Evolutionary conservation across 1,140 invertebrate species (phyloP).

Genomic region (Cheumatopsyche charites): DNA sequence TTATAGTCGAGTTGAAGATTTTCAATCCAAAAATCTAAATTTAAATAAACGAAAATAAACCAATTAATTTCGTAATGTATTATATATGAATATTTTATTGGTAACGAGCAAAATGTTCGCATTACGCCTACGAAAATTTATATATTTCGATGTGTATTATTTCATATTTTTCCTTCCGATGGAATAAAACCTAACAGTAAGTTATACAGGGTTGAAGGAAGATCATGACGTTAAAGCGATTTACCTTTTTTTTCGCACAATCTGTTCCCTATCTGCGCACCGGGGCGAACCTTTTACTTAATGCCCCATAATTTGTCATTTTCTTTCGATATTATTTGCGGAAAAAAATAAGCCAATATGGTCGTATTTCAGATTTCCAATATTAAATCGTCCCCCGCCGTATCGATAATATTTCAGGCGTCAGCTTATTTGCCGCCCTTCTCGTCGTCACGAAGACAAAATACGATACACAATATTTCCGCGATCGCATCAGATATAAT

Average conservation of each 20-base stretch:
- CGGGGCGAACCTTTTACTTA: constrained; percentile 40
- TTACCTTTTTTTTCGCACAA: constrained; percentile 41
- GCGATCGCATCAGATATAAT: too few relatives aligned
- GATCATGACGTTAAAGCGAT: constrained; percentile 41
- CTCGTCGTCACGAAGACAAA: neutral
- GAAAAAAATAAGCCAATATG: constrained; percentile 37
- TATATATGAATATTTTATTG: too few relatives aligned
- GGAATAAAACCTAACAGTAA: constrained; percentile 26
- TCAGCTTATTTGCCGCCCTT: constrained; percentile 17
- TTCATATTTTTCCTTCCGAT: constrained; percentile 25
- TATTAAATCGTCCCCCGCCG: constrained; percentile 25
- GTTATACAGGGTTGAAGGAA: constrained; percentile 37
- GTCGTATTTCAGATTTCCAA: constrained; percentile 34
- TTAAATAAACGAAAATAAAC: too few relatives aligned
- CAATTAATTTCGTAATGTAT: too few relatives aligned
- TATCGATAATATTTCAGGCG: constrained; percentile 24
- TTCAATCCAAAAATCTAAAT: too few relatives aligned
- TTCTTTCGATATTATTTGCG: constrained; percentile 40
- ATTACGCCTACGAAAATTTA: too few relatives aligned
- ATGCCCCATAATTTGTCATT: constrained; percentile 42
- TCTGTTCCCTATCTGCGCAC: constrained; percentile 41
- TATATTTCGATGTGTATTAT: constrained; percentile 26
- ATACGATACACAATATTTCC: too few relatives aligned
- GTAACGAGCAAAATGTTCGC: too few relatives aligned
- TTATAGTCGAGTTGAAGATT: too few relatives aligned